Conservation (phyloP, 2,888 invertebrate genomes). For the Caenorhabditis angaria region DNA sequence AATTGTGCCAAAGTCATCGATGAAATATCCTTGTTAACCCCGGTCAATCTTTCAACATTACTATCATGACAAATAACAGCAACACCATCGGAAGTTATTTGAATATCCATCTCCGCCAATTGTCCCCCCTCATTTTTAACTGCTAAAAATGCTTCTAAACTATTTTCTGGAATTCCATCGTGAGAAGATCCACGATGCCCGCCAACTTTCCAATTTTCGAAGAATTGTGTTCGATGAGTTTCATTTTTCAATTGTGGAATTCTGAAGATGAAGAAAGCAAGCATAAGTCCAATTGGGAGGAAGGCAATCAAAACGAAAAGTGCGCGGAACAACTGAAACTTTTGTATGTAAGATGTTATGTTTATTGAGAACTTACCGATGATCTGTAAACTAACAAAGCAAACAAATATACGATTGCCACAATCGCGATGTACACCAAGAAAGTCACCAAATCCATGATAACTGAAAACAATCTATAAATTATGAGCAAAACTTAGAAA, state of each 20-base stretch:
- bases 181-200: slow-evolving; percentile 41
- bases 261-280: slow-evolving; percentile 37
- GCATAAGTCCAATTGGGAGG: slow-evolving; percentile 21
- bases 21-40: slow-evolving; percentile 36
- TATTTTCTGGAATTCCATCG: slow-evolving; percentile 36
- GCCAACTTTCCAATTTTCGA: slow-evolving; percentile 31
- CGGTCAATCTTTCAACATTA: slow-evolving; percentile 30
- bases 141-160: slow-evolving; percentile 32
- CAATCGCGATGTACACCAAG: slow-evolving; percentile 16
- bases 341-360: not conserved
- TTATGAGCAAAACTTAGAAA: not conserved
- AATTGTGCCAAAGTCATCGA: slow-evolving; percentile 30
- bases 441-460: slow-evolving; percentile 38
- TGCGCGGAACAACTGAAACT: slow-evolving; percentile 23
- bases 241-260: slow-evolving; percentile 28
- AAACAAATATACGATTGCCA: slow-evolving; percentile 22
- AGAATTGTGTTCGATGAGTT: slow-evolving; percentile 12
- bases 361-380: not conserved
- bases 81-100: slow-evolving; percentile 32
- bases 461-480: slow-evolving; percentile 12
- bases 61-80: slow-evolving; percentile 40
- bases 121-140: slow-evolving; percentile 40
- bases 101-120: slow-evolving; percentile 42
- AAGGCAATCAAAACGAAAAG: slow-evolving; percentile 19
- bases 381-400: slow-evolving; percentile 30